phyloP scores from a whole-genome alignment of 2,888 invertebrate genomes.

The Pecten maximus region DNA sequence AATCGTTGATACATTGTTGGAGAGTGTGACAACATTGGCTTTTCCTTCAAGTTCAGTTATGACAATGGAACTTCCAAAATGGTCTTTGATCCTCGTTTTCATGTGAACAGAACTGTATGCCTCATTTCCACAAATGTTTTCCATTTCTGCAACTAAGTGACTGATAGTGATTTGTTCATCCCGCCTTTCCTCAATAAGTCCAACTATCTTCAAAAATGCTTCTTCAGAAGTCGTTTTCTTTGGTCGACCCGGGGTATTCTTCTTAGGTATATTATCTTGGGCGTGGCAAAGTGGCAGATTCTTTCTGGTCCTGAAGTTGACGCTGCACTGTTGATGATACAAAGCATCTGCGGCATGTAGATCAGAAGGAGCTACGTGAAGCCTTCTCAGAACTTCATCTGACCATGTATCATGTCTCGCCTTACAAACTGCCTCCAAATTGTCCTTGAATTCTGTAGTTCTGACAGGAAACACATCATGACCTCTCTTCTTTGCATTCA shows the following conservation, averaged over 20 bases:
- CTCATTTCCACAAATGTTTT: too few species aligned
- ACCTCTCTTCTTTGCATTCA: constrained; percentile 30
- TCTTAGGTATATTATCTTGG: too few species aligned
- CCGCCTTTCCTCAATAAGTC: too few species aligned
- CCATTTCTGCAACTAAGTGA: too few species aligned
- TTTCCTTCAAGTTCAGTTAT: too few species aligned
- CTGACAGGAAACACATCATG: constrained; percentile 36
- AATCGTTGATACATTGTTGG: background rate
- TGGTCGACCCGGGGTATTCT: too few species aligned
- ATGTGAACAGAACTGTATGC: too few species aligned
- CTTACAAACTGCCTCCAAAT: background rate
- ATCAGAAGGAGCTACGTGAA: constrained; percentile 36
- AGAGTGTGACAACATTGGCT: background rate
- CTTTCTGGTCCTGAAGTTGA: constrained; percentile 50
- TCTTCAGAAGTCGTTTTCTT: too few species aligned
- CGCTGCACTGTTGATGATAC: constrained; percentile 52
- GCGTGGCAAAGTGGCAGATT: background rate
- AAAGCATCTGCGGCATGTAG: constrained; percentile 52
- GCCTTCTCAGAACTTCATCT: constrained; percentile 26
- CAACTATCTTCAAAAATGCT: too few species aligned
- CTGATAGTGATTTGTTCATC: too few species aligned
- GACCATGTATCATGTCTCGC: constrained; percentile 43
- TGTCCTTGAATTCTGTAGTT: constrained; percentile 34
- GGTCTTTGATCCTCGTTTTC: too few species aligned
- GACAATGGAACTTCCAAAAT: too few species aligned